Base-by-base conservation (phyloP, 2,888 invertebrate species). In the Heliconius cydno region DNA sequence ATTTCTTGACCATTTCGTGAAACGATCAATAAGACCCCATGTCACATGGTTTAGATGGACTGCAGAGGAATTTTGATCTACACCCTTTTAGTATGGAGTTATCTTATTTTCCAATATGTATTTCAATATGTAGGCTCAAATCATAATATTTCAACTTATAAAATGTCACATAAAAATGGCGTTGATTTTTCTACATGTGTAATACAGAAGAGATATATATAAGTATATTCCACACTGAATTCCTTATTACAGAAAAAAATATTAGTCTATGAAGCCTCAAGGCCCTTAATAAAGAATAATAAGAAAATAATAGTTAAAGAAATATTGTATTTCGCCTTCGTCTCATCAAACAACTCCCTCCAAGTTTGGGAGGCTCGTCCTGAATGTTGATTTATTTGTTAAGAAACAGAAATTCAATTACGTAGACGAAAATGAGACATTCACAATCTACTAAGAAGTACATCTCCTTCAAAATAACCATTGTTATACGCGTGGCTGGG, bases 321-420 rank as follows among this genome's bases (percentile, higher is more conserved):
- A 73, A 73, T 60, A 73, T 73, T 73, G 72, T 73, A 73, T 73
- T 60, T 25, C 34, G 60, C n/a, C 73, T 73, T 60, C 81, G 81
- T 81, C 81, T 81, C 80, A 79, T 78, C 77, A 80, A 81, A 83
- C 79, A 80, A 80, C 82, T 81, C 83, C 82, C 84, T 85, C 83
- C 80, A 83, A 84, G 82, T 85, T 83, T 63, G 78, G 79, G 76
- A 78, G 71, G 76, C 83, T 77, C 76, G 77, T 63, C 78, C 79
- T 74, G 78, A 80, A 80, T 80, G 76, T 67, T 79, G 72, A 80
- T 80, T 66, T 72, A 80, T 73, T 79, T 80, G 72, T 67, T 52
- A 76, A 76, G 76, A 76, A 76, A 80, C 76, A 74, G 52, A 65
- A 81, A 81, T 81, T 76, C 79, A 81, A 81, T 81, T 81, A 81